Evolutionary conservation across 2,888 invertebrate genomes (phyloP).

Genomic region (Osedax fenrisi): DNA sequence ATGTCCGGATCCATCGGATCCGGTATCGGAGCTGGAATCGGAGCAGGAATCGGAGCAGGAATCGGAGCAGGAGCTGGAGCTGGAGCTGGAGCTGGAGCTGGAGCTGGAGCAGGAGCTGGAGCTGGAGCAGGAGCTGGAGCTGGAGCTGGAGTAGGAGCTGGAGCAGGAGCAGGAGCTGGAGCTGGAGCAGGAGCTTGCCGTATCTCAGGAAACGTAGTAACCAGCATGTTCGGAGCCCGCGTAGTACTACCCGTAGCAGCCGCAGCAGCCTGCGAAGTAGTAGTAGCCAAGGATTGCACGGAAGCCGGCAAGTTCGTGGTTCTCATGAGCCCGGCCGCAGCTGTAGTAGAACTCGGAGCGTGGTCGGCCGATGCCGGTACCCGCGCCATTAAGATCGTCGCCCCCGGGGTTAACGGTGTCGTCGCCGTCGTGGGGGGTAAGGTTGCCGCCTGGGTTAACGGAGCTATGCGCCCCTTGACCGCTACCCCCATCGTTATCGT

Average conservation of each 20-base stretch:
- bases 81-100: not conserved
- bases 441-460: not conserved
- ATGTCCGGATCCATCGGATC: not conserved
- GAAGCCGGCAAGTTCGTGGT: not conserved
- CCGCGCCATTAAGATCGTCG: not conserved
- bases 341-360: not conserved
- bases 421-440: not conserved
- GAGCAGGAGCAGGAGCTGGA: too few relatives aligned
- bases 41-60: not conserved
- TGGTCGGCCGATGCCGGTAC: not conserved
- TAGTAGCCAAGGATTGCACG: not conserved
- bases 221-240: not conserved
- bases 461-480: not conserved
- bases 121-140: not conserved
- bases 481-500: not conserved
- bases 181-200: not conserved
- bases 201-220: not conserved
- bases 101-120: not conserved
- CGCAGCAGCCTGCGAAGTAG: not conserved
- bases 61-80: not conserved
- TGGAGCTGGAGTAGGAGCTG: not conserved
- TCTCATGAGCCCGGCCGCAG: not conserved
- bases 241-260: not conserved
- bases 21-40: not conserved
- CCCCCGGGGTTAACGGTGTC: not conserved